Evolutionary conservation across 2,797 vertebrate species (phyloP).

Genomic region (Myotis vivesi): DNA sequence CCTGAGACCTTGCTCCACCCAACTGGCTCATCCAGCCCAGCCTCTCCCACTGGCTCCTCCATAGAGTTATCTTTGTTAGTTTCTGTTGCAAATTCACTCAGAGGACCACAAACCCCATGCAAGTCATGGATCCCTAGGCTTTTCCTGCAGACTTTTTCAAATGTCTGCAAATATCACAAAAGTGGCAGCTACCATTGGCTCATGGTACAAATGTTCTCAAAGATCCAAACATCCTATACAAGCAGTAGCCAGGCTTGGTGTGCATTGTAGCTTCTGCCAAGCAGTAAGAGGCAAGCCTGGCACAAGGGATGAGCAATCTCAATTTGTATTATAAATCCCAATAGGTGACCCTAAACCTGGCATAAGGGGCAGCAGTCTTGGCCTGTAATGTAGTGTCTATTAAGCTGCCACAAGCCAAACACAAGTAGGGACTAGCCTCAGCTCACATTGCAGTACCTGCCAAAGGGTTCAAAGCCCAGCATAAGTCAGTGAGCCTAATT

Average conservation of each 20-base stretch:
- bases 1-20: neutral
- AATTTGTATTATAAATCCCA: neutral
- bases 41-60: neutral
- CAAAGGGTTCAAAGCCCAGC: neutral
- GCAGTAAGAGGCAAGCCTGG: neutral
- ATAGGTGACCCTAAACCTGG: neutral
- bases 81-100: neutral
- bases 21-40: neutral
- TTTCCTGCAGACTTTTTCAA: neutral
- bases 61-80: neutral
- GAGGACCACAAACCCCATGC: neutral
- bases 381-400: neutral
- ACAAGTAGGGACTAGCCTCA: neutral
- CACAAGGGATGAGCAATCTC: neutral
- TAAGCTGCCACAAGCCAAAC: neutral
- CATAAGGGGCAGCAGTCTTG: neutral
- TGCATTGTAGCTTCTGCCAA: neutral
- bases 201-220: neutral
- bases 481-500: neutral
- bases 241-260: neutral
- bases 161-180: neutral
- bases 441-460: neutral
- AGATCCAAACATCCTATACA: neutral
- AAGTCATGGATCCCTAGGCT: neutral
- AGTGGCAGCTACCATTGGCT: neutral